Conservation (phyloP, 2,797 vertebrate species). For the Urocyon cinereoargenteus region DNA sequence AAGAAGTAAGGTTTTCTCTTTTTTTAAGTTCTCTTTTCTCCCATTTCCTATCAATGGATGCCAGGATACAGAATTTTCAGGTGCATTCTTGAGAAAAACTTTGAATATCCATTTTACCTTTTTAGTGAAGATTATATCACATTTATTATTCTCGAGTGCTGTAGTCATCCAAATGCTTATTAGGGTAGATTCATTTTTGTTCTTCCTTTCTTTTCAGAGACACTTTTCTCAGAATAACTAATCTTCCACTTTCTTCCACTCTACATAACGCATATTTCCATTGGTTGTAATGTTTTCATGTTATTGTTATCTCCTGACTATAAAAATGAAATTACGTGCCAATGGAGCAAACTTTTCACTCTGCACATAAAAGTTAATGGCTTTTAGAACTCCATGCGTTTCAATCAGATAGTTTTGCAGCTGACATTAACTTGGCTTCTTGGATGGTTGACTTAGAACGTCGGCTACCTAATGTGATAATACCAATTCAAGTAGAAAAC, state of each 20-base stretch:
- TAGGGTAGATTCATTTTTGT: background rate
- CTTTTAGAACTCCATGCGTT: slow-evolving; percentile 66
- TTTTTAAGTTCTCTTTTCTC: background rate
- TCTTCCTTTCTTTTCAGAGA: background rate
- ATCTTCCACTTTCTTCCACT: slow-evolving; percentile 55
- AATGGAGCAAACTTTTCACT: slow-evolving; percentile 73
- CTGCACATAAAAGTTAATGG: slow-evolving; percentile 75
- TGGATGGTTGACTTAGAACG: slow-evolving; percentile 66
- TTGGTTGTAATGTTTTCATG: slow-evolving; percentile 70
- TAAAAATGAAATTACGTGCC: slow-evolving; percentile 76
- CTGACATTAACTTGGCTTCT: slow-evolving; percentile 71
- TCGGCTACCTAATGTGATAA: background rate
- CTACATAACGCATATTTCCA: slow-evolving; percentile 59
- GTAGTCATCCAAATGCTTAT: background rate
- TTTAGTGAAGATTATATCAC: background rate
- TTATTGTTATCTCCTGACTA: slow-evolving; percentile 71
- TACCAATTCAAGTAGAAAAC: slow-evolving; percentile 67
- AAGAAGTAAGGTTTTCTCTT: slow-evolving; percentile 50
- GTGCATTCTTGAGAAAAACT: background rate
- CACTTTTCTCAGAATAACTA: slow-evolving; percentile 60
- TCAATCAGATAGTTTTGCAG: slow-evolving; percentile 70
- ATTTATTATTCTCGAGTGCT: slow-evolving; percentile 37
- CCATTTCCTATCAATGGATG: background rate
- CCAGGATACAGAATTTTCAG: slow-evolving; percentile 38
- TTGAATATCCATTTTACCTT: background rate